These are phyloP conservation scores for Benthosema pterotum DNA, from an alignment of 2,797 vertebrate species.

Conservation along the genomic window DNA sequence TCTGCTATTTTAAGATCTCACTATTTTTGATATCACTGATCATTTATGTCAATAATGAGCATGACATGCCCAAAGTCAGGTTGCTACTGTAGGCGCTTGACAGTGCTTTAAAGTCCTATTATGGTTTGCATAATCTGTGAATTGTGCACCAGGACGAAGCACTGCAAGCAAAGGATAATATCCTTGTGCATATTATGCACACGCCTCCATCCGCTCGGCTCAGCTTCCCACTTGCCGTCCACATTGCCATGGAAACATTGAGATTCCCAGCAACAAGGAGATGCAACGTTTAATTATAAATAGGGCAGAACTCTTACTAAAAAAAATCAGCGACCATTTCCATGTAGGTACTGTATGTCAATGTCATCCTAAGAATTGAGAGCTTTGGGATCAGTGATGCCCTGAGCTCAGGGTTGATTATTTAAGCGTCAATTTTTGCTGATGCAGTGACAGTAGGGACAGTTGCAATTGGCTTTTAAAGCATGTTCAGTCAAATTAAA, in stretches of 20 bases:
- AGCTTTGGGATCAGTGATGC: neutral
- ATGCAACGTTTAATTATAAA: conserved; percentile 6
- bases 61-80: too few species aligned
- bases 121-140: neutral
- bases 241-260: conserved; percentile 52
- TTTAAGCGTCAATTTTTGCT: too few species aligned
- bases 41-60: too few species aligned
- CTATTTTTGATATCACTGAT: too few species aligned
- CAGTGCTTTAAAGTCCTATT: neutral
- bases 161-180: neutral
- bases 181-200: neutral
- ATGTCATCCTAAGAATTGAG: neutral
- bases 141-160: neutral
- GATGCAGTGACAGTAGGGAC: too few species aligned
- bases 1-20: too few species aligned
- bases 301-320: neutral
- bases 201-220: conserved; percentile 11
- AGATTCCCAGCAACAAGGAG: conserved; percentile 31
- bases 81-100: neutral
- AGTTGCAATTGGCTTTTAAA: too few species aligned
- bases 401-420: too few species aligned
- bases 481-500: too few species aligned
- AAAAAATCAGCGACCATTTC: neutral
- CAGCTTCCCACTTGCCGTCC: conserved; percentile 19
- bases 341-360: neutral